Conservation (phyloP, 2,888 invertebrate species). For the Drosophila kokeensis region DNA sequence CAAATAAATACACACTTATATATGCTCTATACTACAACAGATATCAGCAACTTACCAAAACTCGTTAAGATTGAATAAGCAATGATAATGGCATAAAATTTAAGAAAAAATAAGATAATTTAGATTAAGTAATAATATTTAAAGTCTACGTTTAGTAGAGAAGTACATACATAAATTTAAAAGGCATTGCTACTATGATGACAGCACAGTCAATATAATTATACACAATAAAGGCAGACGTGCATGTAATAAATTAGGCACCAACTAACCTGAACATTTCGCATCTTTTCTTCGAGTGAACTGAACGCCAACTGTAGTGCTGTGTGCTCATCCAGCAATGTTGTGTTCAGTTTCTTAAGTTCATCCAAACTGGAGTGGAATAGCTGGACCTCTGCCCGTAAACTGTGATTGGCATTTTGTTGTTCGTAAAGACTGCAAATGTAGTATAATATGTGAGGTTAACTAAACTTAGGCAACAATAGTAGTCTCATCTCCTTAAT, state of each 20-base stretch:
- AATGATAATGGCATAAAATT: slow-evolving; percentile 7
- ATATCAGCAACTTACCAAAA: slow-evolving; percentile 21
- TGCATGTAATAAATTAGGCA: background rate
- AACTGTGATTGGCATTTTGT: slow-evolving; percentile 88
- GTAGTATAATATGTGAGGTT: background rate
- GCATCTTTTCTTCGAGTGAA: slow-evolving; percentile 94
- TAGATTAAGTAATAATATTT: slow-evolving; percentile 12
- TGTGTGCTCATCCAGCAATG: slow-evolving; percentile 96
- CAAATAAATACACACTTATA: background rate
- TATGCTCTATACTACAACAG: background rate
- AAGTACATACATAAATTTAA: slow-evolving; percentile 10
- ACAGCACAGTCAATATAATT: slow-evolving; percentile 8
- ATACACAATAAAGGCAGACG: background rate
- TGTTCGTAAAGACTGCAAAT: slow-evolving; percentile 89
- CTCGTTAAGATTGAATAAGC: slow-evolving; percentile 5
- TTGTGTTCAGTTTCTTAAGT: slow-evolving; percentile 93
- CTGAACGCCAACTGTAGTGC: slow-evolving; percentile 96
- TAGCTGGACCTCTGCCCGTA: slow-evolving; percentile 91
- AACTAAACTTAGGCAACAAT: background rate
- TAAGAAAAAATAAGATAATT: slow-evolving; percentile 28
- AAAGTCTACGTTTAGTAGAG: background rate
- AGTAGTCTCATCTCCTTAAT: slow-evolving; percentile 27
- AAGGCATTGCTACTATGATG: slow-evolving; percentile 42
- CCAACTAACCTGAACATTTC: slow-evolving; percentile 90
- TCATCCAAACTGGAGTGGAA: slow-evolving; percentile 90